Base-by-base conservation (phyloP, 1,140 invertebrate species). In the Drosophila pectinifera region DNA sequence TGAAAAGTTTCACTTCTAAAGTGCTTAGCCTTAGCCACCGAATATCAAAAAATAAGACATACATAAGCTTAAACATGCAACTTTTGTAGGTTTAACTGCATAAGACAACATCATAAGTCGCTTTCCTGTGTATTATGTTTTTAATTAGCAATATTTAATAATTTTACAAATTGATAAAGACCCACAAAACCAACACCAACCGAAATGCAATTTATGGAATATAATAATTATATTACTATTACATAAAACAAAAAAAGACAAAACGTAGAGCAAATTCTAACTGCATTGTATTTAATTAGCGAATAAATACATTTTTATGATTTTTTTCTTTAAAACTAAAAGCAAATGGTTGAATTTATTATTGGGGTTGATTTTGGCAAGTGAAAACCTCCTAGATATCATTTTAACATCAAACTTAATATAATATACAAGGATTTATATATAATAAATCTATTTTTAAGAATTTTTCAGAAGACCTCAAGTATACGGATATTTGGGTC, bases 301-400 rank as follows among this genome's bases (percentile, higher is more conserved):
- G 58, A 86, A 86, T 88, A 86, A 86, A 86, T 46, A 70, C 42
- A 88, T 68, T 73, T 84, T 80, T 78, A 78, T 75, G 56, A 82
- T 53, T 68, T 85, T 78, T 86, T 85, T 75, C 63, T 78, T 74
- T 57, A 58, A 64, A 70, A 70, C 72, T 59, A 24, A 8, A 45
- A 53, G 26, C 18, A 13, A 13, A 57, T 8, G 0, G 26, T 48
- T 53, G 42, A 42, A 34, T 5, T 43, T n/a, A 34, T 20, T 59
- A 2, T 1, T 1, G 10, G 0, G 6, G 10, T 7, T 7, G 36
- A 57, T 41, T 41, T 39, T 48, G 22, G n/a, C 5, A 48, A 48
- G 45, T 16, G n/a, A 24, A n/a, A 24, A n/a, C 6, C 13, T 7
- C 0, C 8, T 6, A n/a, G 16, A 38, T 13, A 36, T 14, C 5